phyloP scores from a whole-genome alignment of 2,113 vertebrate genomes.

The Athene cunicularia region DNA sequence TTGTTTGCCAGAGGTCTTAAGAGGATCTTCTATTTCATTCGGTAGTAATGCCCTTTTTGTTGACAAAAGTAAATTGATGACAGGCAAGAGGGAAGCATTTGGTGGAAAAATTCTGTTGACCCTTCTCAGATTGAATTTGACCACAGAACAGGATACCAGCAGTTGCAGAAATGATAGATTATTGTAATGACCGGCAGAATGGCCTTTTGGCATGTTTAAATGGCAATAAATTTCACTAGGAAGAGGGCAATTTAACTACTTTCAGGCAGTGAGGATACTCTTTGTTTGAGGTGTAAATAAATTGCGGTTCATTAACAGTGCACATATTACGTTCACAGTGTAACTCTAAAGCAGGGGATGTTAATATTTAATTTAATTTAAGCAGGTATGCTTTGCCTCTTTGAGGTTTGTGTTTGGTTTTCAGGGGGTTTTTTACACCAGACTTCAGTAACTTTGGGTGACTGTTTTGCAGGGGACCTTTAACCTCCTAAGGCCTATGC shows the following conservation, averaged over 20 bases:
- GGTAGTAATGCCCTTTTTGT: slow-evolving; percentile 86
- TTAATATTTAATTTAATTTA: slow-evolving; percentile 84
- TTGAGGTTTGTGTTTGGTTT: not conserved
- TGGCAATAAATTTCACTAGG: slow-evolving; percentile 92
- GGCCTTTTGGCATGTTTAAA: slow-evolving; percentile 98
- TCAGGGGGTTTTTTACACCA: not conserved
- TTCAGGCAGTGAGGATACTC: slow-evolving; percentile 76
- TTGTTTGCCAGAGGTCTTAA: slow-evolving; percentile 80
- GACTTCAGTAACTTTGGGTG: not conserved
- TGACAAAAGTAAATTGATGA: slow-evolving; percentile 96
- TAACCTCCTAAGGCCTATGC: not conserved
- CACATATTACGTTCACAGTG: slow-evolving; percentile 70
- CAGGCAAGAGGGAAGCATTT: slow-evolving; percentile 82
- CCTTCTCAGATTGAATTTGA: slow-evolving; percentile 95
- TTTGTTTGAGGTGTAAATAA: slow-evolving; percentile 96
- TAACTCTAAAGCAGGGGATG: slow-evolving; percentile 67
- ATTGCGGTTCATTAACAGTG: slow-evolving; percentile 82
- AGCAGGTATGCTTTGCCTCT: slow-evolving; percentile 46
- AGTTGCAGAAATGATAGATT: slow-evolving; percentile 96
- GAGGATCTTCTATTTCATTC: slow-evolving; percentile 83
- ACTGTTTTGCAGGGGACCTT: not conserved
- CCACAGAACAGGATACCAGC: slow-evolving; percentile 86
- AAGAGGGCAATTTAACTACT: slow-evolving; percentile 85
- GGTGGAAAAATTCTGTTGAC: slow-evolving; percentile 90
- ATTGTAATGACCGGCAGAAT: slow-evolving; percentile 91